Base-by-base conservation (phyloP, 1,140 invertebrate species). In the Ceratosolen solmsi region DNA sequence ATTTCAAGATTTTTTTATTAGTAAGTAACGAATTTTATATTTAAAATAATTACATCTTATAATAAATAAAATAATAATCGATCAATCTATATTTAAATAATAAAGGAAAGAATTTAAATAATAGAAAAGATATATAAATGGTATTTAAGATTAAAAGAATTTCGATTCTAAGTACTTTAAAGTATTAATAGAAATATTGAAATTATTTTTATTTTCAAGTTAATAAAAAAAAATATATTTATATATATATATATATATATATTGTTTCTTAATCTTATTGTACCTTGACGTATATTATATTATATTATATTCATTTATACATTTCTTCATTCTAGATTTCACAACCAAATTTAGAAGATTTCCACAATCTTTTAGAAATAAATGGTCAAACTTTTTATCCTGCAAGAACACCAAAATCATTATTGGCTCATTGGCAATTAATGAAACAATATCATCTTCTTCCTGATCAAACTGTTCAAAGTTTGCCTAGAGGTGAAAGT, bases 361-460 rank as follows among this genome's bases (percentile, higher is more conserved):
- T 99, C 89, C 95, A 97, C 92, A 95, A 97, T 85, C 90, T 99
- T n/a, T 89, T 99, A n/a, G 94, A 95, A 76, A 93, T 96, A 87
- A 96, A 98, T 90, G 93, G 95, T 0, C 94, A 96, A 83, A 93
- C 96, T 1, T 99, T 99, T 91, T 96, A 98, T 90, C 94, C 95
- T 68, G 94, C 95, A 33, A 93, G 98, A 85, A 99, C 97, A 22
- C 93, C 97, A 1, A 98, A 97, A 92, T 92, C 95, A 17, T 90
- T 99, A 41, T 93, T 96, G 86, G 94, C 94, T 51, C 97, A 99
- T 90, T 99, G 98, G 98, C 94, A 96, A 80, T 92, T 97, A 33
- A 94, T 99, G 91, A 98, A 98, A 90, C 97, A 99, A 87, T 98
- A 98, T 90, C 95, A 97, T 86, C 92, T 99, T 2, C 89, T 99